phyloP scores from a whole-genome alignment of 2,888 invertebrate species.

The Netelia inedita region DNA sequence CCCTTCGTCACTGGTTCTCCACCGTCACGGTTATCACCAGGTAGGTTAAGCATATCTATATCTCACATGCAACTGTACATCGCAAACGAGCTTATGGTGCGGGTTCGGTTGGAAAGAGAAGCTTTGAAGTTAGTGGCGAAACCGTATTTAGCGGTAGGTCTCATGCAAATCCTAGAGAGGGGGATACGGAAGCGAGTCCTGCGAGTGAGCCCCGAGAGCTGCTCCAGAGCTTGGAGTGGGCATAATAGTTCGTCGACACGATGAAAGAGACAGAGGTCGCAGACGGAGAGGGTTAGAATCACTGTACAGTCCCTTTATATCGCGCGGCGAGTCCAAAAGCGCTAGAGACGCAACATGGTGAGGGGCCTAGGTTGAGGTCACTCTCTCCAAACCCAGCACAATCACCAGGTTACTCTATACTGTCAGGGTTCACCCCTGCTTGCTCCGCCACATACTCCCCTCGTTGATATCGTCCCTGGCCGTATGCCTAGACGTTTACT shows the following conservation, averaged over 20 bases:
- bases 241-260: conserved; percentile 11
- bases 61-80: background rate
- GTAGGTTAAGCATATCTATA: conserved; percentile 37
- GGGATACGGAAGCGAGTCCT: background rate
- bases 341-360: background rate
- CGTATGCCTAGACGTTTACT: conserved; percentile 56
- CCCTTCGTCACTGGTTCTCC: conserved; percentile 24
- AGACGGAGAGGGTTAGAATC: background rate
- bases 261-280: background rate
- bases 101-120: background rate
- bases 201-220: conserved; percentile 13
- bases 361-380: conserved; percentile 10
- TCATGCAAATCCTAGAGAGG: conserved; percentile 51
- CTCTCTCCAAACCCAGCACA: background rate
- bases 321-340: conserved; percentile 2
- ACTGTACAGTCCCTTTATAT: conserved; percentile 3
- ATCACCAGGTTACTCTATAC: conserved; percentile 24
- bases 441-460: conserved; percentile 12
- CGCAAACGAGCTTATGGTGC: background rate
- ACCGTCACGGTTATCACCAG: conserved; percentile 39
- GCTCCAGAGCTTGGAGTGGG: background rate
- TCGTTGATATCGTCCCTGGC: conserved; percentile 24
- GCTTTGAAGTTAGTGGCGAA: conserved; percentile 53
- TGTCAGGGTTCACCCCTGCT: conserved; percentile 26
- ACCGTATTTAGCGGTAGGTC: conserved; percentile 50